These are phyloP conservation scores for Nipponacmea schrenckii DNA, from an alignment of 2,888 invertebrate species.

Conservation along the genomic window DNA sequence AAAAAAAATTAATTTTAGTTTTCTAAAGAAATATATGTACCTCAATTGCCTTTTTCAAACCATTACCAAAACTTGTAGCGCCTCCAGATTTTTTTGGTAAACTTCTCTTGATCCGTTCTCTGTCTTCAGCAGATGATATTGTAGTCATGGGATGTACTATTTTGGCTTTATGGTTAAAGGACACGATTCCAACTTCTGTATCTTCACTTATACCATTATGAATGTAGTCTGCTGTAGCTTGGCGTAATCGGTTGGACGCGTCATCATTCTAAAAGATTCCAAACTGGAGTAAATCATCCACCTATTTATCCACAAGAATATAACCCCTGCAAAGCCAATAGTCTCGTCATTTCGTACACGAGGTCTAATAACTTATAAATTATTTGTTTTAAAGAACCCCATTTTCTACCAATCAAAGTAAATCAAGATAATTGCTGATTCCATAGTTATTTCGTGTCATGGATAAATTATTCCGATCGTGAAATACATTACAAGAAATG, in stretches of 20 bases:
- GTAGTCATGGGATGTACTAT: constrained; percentile 21
- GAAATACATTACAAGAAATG: no score
- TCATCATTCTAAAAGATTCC: not conserved
- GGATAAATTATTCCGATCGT: no score
- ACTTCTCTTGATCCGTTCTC: constrained; percentile 10
- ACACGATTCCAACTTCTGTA: constrained; percentile 24
- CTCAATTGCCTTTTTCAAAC: constrained; percentile 24
- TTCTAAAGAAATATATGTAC: constrained; percentile 13
- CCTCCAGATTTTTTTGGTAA: constrained; percentile 23
- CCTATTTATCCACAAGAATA: no score
- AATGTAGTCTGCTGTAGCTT: constrained; percentile 35
- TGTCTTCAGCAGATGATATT: constrained; percentile 12
- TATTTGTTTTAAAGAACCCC: no score
- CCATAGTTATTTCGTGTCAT: no score
- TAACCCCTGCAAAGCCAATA: no score
- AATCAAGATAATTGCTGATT: no score
- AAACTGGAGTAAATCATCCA: no score
- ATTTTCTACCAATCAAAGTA: no score
- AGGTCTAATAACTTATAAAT: no score
- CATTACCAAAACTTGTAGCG: constrained; percentile 25
- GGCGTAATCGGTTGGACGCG: constrained; percentile 17
- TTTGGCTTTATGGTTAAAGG: constrained; percentile 21
- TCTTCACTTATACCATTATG: constrained; percentile 26
- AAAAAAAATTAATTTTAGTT: no score
- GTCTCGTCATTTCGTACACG: no score